Conservation (phyloP, 2,797 vertebrate species). For the Spinus pinus region DNA sequence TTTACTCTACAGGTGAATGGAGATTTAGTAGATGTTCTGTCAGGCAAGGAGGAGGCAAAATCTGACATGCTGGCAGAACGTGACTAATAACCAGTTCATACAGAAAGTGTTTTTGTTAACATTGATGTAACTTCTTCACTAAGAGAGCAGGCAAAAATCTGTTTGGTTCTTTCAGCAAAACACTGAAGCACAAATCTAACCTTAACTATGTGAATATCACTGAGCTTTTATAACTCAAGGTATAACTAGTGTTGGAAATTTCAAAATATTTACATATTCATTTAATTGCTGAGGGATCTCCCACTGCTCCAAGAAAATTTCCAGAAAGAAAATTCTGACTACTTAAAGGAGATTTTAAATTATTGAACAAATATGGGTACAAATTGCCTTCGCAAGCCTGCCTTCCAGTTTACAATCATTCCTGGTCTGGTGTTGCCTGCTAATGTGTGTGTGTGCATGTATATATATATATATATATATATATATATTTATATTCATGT, state of each 20-base stretch:
- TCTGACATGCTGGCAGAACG: neutral
- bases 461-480: fast-evolving
- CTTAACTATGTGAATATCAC: neutral
- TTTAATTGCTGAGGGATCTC: neutral
- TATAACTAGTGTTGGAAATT: neutral
- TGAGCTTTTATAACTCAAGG: neutral
- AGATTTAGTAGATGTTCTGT: constrained; percentile 7
- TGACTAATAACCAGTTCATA: neutral
- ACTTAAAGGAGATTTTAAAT: neutral
- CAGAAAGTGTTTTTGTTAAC: constrained; percentile 14
- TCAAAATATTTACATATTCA: neutral
- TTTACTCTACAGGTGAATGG: neutral
- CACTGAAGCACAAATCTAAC: neutral
- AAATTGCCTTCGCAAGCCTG: neutral
- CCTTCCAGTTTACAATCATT: neutral
- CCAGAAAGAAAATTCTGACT: neutral
- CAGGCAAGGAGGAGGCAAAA: neutral
- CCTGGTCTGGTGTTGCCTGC: neutral
- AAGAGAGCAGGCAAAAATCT: neutral
- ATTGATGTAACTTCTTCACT: neutral
- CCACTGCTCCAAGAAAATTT: neutral
- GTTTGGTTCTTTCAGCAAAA: neutral
- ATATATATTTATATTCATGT: fast-evolving
- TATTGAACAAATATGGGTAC: fast-evolving
- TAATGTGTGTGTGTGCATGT: fast-evolving